Evolutionary conservation across 2,797 vertebrate genomes (phyloP).

Genomic region (Cyclura pinguis): DNA sequence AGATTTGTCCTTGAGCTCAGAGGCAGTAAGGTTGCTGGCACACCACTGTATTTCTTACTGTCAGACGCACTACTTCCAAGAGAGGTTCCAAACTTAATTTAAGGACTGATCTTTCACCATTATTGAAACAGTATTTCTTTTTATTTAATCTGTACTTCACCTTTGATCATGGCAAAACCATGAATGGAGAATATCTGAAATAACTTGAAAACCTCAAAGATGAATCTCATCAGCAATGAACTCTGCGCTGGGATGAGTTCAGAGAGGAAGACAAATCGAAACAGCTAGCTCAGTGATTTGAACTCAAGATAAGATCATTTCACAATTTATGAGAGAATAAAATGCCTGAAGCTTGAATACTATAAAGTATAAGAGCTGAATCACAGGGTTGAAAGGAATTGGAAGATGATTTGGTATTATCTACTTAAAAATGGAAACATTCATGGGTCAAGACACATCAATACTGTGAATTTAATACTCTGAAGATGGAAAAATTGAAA

Average conservation of each 20-base stretch:
- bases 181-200: constrained; percentile 43
- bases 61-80: constrained; percentile 40
- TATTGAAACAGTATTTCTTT: constrained; percentile 72
- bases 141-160: constrained; percentile 64
- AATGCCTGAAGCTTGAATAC: constrained; percentile 44
- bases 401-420: not conserved
- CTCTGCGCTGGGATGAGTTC: constrained; percentile 16
- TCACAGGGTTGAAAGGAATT: constrained; percentile 2
- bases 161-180: constrained; percentile 59
- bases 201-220: constrained; percentile 37
- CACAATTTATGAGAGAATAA: constrained; percentile 66
- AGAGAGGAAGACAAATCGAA: constrained; percentile 53
- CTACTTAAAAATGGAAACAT: not conserved
- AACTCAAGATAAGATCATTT: constrained; percentile 52
- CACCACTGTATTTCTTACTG: constrained; percentile 45
- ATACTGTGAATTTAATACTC: constrained; percentile 21
- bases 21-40: constrained; percentile 46
- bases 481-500: not conserved
- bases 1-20: constrained; percentile 65
- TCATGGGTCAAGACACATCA: not conserved
- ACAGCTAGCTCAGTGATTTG: constrained; percentile 57
- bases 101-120: constrained; percentile 50
- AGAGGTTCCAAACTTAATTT: constrained; percentile 38
- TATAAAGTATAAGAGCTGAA: constrained; percentile 33
- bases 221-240: constrained; percentile 39